A percentile compares a stretch with the other conserved stretches of the same genome.
Evolutionary conservation across 2,888 invertebrate genomes (phyloP).

Genomic region (Flabesymbios commensalis): DNA sequence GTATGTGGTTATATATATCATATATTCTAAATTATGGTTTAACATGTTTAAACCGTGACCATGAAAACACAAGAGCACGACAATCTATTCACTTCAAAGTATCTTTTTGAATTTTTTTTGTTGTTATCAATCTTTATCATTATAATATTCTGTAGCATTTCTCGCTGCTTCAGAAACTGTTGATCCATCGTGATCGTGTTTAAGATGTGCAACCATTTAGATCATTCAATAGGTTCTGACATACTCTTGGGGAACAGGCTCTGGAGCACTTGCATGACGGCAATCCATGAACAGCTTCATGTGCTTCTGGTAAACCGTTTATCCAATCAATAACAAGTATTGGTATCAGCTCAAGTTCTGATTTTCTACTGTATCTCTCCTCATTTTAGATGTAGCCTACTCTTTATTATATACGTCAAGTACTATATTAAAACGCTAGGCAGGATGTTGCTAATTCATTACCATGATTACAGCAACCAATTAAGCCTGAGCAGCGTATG

Average conservation of each 20-base stretch:
- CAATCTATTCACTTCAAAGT: no score
- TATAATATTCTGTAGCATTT: no score
- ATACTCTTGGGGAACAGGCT: not conserved
- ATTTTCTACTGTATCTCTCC: constrained; percentile 5
- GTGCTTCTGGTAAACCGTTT: not conserved
- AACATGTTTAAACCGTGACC: no score
- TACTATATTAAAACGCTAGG: constrained; percentile 25
- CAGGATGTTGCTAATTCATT: constrained; percentile 11
- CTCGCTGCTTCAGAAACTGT: no score
- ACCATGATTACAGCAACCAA: constrained; percentile 13
- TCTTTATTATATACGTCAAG: constrained; percentile 27
- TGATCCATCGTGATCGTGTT: not conserved
- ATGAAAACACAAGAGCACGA: no score
- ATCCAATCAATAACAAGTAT: constrained; percentile 3
- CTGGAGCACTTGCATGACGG: not conserved
- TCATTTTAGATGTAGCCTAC: constrained; percentile 29
- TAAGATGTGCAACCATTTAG: not conserved
- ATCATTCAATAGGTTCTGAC: not conserved
- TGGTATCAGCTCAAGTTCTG: not conserved
- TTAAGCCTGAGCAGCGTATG: constrained; percentile 11
- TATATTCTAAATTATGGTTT: no score
- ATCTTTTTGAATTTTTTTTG: no score
- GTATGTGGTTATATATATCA: no score
- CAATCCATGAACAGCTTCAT: not conserved
- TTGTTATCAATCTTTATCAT: no score